phyloP scores from a whole-genome alignment of 2,888 invertebrate genomes.

The Drosophila putrida region DNA sequence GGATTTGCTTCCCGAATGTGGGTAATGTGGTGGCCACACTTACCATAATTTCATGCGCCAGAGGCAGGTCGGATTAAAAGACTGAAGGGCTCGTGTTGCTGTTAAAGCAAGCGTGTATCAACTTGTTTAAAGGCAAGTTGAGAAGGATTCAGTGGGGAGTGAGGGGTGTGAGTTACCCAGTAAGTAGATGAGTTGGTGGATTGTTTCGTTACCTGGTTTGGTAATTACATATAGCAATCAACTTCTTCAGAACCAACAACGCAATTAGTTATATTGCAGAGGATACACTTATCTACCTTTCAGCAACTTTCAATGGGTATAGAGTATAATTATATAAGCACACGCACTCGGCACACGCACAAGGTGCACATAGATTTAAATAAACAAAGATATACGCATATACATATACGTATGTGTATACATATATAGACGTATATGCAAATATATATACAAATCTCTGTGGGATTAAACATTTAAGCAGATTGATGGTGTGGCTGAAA shows the following conservation, averaged over 20 bases:
- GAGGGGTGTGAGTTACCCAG: constrained; percentile 4
- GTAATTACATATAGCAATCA: not conserved
- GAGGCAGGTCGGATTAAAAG: not conserved
- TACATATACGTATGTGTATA: not conserved
- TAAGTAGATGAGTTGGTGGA: not conserved
- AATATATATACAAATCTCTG: constrained; percentile 64
- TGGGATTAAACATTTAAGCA: constrained; percentile 79
- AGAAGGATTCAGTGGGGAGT: not conserved
- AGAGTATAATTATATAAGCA: constrained; percentile 23
- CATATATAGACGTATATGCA: constrained; percentile 27
- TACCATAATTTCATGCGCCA: constrained; percentile 53
- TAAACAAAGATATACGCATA: constrained; percentile 3
- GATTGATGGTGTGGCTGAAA: constrained; percentile 69
- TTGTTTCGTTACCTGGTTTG: not conserved
- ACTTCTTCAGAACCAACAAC: not conserved
- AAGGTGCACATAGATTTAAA: constrained; percentile 19
- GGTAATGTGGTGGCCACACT: constrained; percentile 49
- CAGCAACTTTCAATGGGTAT: not conserved
- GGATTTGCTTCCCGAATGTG: constrained; percentile 30
- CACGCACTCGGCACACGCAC: constrained; percentile 34
- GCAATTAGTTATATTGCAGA: not conserved
- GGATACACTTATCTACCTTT: not conserved
- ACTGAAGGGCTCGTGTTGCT: constrained; percentile 46
- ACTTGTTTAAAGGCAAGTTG: constrained; percentile 65
- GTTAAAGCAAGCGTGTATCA: constrained; percentile 75